Conservation (phyloP, 2,113 vertebrate genomes). For the Gymnarchus niloticus region DNA sequence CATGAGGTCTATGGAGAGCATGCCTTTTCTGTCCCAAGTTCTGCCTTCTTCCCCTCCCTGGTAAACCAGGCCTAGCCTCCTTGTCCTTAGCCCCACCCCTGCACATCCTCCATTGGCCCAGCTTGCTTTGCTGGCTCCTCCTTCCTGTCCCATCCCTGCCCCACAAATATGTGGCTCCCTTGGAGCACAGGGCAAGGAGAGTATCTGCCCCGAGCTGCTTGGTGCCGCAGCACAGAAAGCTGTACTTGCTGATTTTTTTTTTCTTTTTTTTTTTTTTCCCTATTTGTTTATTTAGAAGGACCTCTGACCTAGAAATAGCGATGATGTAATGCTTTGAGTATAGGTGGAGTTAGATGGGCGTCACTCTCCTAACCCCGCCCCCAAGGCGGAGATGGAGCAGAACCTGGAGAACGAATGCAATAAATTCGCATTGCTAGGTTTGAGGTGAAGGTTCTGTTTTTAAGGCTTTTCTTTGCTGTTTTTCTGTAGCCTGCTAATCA, state of each 20-base stretch:
- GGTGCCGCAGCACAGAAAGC: background rate
- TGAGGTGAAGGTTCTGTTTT: slow-evolving; percentile 51
- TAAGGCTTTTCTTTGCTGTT: slow-evolving; percentile 29
- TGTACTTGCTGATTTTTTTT: too few species aligned
- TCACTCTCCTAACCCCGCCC: background rate
- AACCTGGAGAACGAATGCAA: slow-evolving; percentile 55
- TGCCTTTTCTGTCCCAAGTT: slow-evolving; percentile 97
- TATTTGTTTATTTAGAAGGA: background rate
- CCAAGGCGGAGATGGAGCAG: background rate
- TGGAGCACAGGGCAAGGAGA: background rate
- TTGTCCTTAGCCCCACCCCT: slow-evolving; percentile 12
- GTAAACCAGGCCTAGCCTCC: slow-evolving; percentile 57
- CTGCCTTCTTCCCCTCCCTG: slow-evolving; percentile 93
- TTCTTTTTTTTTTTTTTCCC: background rate
- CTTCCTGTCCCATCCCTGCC: background rate
- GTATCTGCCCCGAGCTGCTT: background rate
- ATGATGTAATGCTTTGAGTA: background rate
- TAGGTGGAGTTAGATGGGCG: background rate
- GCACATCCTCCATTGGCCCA: slow-evolving; percentile 33
- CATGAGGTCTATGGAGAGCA: slow-evolving; percentile 94
- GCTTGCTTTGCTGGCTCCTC: slow-evolving; percentile 33
- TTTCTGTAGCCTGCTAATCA: slow-evolving; percentile 61
- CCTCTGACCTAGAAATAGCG: background rate
- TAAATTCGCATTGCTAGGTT: slow-evolving; percentile 54
- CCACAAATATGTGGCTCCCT: background rate